Base-by-base conservation (phyloP, 2,113 vertebrate genomes). In the Himantopus leucocephalus region DNA sequence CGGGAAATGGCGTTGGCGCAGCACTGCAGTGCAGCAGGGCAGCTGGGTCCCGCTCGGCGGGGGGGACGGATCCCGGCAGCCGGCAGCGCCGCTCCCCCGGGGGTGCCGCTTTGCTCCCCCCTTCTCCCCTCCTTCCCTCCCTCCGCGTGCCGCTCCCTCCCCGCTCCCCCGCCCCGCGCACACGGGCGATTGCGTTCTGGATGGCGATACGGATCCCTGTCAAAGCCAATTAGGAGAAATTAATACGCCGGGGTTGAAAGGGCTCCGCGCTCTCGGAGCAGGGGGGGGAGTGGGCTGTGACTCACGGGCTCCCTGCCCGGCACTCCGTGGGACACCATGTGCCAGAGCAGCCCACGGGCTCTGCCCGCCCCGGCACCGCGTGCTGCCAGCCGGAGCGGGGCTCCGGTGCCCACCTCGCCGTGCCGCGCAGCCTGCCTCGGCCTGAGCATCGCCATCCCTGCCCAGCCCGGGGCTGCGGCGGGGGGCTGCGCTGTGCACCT, bases 171-270 rank as follows among this genome's bases (percentile, higher is more conserved):
- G 5, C 83, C 70, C 86, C 6, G 7, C 5, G 10, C 92, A 34
- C 93, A 81, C 0, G 50, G 88, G 82, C 18, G 53, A 43, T 64
- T 43, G 77, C 15, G 14, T 87, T 95, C 87, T 77, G 95, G 91
- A 91, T 29, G 82, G 41, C 5, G 71, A 88, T 87, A 93, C 48
- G n/a, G 90, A 95, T 96, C 93, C 78, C 94, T 88, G 94, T 95
- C 97, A 96, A 72, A 96, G 77, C 91, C 92, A 97, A 95, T 96
- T 95, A 97, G 92, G 39, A 94, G 92, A 85, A 96, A 95, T 96
- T 73, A 96, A 94, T 75, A 39, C 4, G 14, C 59, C 3, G 26
- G 72, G 82, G 84, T 91, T 96, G 94, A 94, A 96, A 97, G 91
- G 92, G 89, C 91, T 95, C 86, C 3, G 14, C 0, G 34, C 78